phyloP scores from a whole-genome alignment of 2,888 invertebrate genomes.

The Mesorhabditis spiculigera region DNA sequence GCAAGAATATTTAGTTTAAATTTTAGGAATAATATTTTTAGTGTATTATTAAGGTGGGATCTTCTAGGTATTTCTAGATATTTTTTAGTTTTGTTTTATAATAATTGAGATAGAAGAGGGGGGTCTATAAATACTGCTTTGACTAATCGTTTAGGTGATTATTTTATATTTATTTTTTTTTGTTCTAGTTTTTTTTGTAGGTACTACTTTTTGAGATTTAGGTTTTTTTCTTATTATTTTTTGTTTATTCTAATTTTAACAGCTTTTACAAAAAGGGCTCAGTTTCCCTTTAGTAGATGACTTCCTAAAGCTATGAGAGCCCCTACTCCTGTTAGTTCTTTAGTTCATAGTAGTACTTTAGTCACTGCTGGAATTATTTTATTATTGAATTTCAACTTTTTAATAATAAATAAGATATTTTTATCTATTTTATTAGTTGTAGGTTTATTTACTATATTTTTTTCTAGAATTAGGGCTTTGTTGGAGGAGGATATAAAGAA shows the following conservation, averaged over 20 bases:
- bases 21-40: slow-evolving; percentile 42
- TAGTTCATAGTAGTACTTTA: slow-evolving; percentile 76
- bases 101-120: slow-evolving; percentile 45
- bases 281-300: slow-evolving; percentile 77
- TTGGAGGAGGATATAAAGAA: slow-evolving; percentile 41
- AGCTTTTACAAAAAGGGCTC: slow-evolving; percentile 77
- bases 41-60: slow-evolving; percentile 38
- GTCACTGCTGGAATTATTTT: slow-evolving; percentile 71
- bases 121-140: slow-evolving; percentile 69
- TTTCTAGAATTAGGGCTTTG: slow-evolving; percentile 36
- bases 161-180: slow-evolving; percentile 65
- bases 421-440: slow-evolving; percentile 65
- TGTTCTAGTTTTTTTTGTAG: slow-evolving; percentile 63
- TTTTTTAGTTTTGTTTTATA: slow-evolving; percentile 40
- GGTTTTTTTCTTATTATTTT: slow-evolving; percentile 31
- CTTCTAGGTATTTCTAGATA: slow-evolving; percentile 37
- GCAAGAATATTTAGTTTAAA: slow-evolving; percentile 39
- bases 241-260: slow-evolving; percentile 64
- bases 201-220: slow-evolving; percentile 59
- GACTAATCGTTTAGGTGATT: slow-evolving; percentile 75
- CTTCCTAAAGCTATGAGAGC: slow-evolving; percentile 75
- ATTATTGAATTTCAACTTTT: slow-evolving; percentile 40
- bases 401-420: slow-evolving; percentile 71
- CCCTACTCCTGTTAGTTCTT: slow-evolving; percentile 74
- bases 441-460: slow-evolving; percentile 52